These are phyloP conservation scores for Ruditapes philippinarum DNA, from an alignment of 1,140 invertebrate species.

Conservation along the genomic window DNA sequence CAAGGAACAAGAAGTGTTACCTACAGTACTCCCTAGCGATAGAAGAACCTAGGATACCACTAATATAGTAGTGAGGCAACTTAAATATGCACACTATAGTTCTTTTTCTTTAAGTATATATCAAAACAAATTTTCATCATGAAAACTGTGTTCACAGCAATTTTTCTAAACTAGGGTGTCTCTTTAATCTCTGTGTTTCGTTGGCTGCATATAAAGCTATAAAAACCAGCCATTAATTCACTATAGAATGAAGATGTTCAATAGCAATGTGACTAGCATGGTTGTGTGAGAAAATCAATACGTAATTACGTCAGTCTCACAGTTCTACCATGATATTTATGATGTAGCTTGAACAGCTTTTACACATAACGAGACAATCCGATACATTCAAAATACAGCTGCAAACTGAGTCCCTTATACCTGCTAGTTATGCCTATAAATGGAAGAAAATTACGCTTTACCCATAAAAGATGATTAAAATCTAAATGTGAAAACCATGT, in stretches of 20 bases:
- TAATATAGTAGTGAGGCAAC: no score
- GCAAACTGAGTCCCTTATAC: neutral
- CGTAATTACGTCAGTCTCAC: neutral
- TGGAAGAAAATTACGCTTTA: no score
- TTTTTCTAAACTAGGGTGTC: no score
- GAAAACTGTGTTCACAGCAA: no score
- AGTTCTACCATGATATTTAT: neutral
- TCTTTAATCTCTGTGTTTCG: neutral
- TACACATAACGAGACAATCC: neutral
- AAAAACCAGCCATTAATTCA: conserved; percentile 11
- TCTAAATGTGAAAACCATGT: no score
- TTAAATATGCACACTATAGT: no score
- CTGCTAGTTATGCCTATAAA: neutral
- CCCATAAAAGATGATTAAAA: no score
- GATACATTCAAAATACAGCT: neutral
- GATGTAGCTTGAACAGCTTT: conserved; percentile 14
- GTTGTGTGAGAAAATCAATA: conserved; percentile 5
- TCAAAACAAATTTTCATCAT: no score
- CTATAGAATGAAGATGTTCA: neutral
- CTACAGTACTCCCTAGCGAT: no score
- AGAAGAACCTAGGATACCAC: no score
- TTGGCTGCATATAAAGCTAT: neutral
- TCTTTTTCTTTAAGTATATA: no score
- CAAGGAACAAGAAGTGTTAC: no score
- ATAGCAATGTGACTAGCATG: neutral